These are phyloP conservation scores for Sesia bembeciformis DNA, from an alignment of 2,888 invertebrate species.

Conservation along the genomic window DNA sequence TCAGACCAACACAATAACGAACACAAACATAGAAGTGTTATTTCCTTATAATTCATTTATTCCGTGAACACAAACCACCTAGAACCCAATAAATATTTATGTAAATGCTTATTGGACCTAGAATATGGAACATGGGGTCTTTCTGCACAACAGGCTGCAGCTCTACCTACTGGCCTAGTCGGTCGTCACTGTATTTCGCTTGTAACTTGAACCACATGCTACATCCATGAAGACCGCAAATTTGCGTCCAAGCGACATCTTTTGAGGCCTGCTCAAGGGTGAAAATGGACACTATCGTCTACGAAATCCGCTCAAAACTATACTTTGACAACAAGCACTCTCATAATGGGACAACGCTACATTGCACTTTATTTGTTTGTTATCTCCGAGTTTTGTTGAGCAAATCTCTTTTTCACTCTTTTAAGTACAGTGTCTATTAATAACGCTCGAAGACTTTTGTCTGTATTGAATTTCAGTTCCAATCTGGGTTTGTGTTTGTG, in stretches of 20 bases:
- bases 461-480: neutral
- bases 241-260: conserved; percentile 17
- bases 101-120: too few species aligned
- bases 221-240: conserved; percentile 10
- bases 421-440: neutral
- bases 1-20: too few species aligned
- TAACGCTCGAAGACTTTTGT: neutral
- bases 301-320: conserved; percentile 5
- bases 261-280: conserved; percentile 27
- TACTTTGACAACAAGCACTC: conserved; percentile 3
- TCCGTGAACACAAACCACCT: too few species aligned
- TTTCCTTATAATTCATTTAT: too few species aligned
- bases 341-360: conserved; percentile 9
- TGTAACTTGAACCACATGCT: conserved; percentile 19
- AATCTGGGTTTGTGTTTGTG: neutral
- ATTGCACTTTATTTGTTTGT: conserved; percentile 5
- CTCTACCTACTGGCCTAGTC: too few species aligned
- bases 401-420: neutral
- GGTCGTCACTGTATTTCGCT: neutral
- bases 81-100: too few species aligned
- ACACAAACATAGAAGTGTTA: too few species aligned
- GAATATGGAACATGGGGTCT: too few species aligned
- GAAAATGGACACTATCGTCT: conserved; percentile 26
- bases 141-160: too few species aligned
- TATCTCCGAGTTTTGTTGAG: neutral